phyloP scores from a whole-genome alignment of 2,113 vertebrate genomes.

The Boulengeromyrus knoepffleri region DNA sequence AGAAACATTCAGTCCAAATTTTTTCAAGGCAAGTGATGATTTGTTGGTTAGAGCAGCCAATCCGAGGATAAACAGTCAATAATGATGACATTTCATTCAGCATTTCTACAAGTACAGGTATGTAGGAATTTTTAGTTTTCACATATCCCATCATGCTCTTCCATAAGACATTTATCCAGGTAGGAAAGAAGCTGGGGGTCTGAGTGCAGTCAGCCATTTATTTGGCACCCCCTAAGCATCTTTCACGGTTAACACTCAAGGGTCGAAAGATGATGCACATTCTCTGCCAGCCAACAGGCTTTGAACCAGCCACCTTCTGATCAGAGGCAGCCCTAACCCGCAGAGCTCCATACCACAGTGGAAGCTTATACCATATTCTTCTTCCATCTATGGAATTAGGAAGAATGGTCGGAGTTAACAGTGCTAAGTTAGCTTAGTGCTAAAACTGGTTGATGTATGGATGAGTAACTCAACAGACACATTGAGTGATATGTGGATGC shows the following conservation, averaged over 20 bases:
- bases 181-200: neutral
- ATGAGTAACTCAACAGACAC: neutral
- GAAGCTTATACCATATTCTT: neutral
- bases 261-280: neutral
- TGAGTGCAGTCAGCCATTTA: neutral
- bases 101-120: neutral
- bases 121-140: neutral
- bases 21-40: neutral
- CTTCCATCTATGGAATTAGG: neutral
- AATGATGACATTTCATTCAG: neutral
- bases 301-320: neutral
- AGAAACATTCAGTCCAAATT: neutral
- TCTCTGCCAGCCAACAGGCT: neutral
- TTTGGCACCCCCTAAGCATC: neutral
- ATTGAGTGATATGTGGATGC: neutral
- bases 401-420: neutral
- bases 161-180: neutral
- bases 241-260: neutral
- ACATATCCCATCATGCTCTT: neutral
- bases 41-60: neutral
- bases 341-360: neutral
- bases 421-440: neutral
- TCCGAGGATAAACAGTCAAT: neutral
- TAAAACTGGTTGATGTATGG: neutral
- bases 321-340: neutral